Base-by-base conservation (phyloP, 2,888 invertebrate genomes). In the Drosophila recens region DNA sequence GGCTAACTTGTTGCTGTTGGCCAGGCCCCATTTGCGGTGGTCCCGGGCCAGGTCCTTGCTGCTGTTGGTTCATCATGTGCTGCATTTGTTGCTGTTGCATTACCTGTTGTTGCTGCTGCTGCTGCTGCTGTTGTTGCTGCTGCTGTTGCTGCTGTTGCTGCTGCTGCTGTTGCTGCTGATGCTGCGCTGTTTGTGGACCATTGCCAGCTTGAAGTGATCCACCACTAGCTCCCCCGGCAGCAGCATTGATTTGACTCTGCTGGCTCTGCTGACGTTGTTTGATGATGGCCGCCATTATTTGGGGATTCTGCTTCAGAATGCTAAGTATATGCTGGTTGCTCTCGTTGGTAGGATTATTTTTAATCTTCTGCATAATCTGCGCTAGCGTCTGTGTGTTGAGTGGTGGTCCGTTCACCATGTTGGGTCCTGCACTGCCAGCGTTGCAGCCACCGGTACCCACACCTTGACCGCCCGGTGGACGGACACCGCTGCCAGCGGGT, bases 241-340 rank as follows among this genome's bases (percentile, higher is more conserved):
- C 88, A 23, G 91, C 87, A 75, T 92, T 92, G 5, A 86, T 83
- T 85, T 92, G 91, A 78, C 90, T 91, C 75, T 93, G 95, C 93
- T 96, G 96, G 91, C 97, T 91, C 74, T 93, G 95, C 93, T 96
- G 96, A 91, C 97, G 94, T 92, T 97, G 97, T 90, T 98, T 97
- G 79, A 98, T 97, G 91, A 98, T 98, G 61, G 98, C 97, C 63
- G 98, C 97, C 97, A 98, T 98, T 51, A 99, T 94, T 87, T 97
- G 97, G 43, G 98, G 98, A 93, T 98, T 98, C 77, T 97, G 96
- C 93, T 98, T 98, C 75, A 98, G 95, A 90, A 98, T 97, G 90
- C 96, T 95, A 73, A 98, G 94, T 71, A 97, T 95, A 93, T 97
- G 96, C 90, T 96, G 96, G 90, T 98, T 98, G 91, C 98, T 98